phyloP scores from a whole-genome alignment of 2,113 vertebrate genomes.

The Megalops atlanticus region DNA sequence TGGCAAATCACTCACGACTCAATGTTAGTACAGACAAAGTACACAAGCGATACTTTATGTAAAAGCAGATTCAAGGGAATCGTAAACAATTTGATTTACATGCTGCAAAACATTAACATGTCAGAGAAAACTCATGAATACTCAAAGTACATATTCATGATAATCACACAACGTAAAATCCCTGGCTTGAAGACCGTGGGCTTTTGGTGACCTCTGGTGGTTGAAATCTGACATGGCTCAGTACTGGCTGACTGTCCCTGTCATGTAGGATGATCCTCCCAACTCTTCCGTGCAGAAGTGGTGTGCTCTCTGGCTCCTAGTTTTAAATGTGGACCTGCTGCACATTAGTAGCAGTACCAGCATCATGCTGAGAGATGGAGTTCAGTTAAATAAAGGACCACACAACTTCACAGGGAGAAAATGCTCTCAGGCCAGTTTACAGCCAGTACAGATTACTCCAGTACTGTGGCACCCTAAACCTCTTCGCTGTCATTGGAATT shows the following conservation, averaged over 20 bases:
- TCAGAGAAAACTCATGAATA: neutral
- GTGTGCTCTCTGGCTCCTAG: neutral
- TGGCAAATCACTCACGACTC: neutral
- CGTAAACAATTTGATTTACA: neutral
- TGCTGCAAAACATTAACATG: neutral
- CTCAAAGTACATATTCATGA: conserved; percentile 33
- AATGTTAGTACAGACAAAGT: neutral
- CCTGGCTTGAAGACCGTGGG: conserved; percentile 27
- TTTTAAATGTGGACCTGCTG: neutral
- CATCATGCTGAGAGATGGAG: neutral
- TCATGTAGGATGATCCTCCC: neutral
- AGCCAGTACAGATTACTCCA: conserved; percentile 1
- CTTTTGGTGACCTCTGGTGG: conserved; percentile 71
- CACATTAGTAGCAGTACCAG: neutral
- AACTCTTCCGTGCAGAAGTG: neutral
- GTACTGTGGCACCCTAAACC: conserved; percentile 29
- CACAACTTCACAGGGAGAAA: neutral
- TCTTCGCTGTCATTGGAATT: conserved; percentile 40
- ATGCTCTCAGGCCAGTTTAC: neutral
- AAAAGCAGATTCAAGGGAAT: neutral
- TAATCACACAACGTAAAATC: conserved; percentile 32
- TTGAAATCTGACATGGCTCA: neutral
- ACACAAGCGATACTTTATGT: neutral
- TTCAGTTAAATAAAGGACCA: neutral
- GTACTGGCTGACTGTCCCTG: neutral